phyloP scores from a whole-genome alignment of 2,113 vertebrate genomes.

The Dolichotis patagonum region DNA sequence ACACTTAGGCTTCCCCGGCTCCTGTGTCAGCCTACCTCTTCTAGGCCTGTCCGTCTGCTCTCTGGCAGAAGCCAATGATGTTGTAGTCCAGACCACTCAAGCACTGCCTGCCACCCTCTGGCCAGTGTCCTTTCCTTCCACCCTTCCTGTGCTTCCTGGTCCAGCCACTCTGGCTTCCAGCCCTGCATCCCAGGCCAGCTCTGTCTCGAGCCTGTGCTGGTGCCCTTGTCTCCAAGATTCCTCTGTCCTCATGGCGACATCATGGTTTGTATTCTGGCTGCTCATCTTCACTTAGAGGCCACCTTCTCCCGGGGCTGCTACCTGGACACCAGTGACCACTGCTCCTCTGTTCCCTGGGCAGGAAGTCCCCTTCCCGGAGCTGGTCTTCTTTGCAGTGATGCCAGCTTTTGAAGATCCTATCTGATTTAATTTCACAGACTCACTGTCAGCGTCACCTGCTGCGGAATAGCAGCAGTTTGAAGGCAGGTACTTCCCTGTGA shows the following conservation, averaged over 20 bases:
- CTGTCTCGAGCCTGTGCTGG: rapidly evolving
- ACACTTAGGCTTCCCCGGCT: neutral
- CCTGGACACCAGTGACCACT: neutral
- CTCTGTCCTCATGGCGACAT: neutral
- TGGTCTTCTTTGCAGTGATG: neutral
- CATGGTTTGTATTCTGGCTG: rapidly evolving
- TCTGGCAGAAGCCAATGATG: neutral
- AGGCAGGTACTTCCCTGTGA: neutral
- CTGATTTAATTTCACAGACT: neutral
- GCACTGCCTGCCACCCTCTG: neutral
- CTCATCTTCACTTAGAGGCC: neutral
- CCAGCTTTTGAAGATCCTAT: rapidly evolving
- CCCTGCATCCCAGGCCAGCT: neutral
- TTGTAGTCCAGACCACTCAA: rapidly evolving
- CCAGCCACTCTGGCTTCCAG: rapidly evolving
- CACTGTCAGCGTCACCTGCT: neutral
- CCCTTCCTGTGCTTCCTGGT: rapidly evolving
- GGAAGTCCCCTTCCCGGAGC: neutral
- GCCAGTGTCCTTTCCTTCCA: neutral
- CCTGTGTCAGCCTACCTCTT: neutral
- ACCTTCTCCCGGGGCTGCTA: neutral
- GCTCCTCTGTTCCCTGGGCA: rapidly evolving
- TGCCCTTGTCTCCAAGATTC: rapidly evolving
- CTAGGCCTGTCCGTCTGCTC: neutral
- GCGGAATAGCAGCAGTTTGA: neutral